Conservation (phyloP, 2,113 vertebrate species). For the Thinocorus orbignyianus region DNA sequence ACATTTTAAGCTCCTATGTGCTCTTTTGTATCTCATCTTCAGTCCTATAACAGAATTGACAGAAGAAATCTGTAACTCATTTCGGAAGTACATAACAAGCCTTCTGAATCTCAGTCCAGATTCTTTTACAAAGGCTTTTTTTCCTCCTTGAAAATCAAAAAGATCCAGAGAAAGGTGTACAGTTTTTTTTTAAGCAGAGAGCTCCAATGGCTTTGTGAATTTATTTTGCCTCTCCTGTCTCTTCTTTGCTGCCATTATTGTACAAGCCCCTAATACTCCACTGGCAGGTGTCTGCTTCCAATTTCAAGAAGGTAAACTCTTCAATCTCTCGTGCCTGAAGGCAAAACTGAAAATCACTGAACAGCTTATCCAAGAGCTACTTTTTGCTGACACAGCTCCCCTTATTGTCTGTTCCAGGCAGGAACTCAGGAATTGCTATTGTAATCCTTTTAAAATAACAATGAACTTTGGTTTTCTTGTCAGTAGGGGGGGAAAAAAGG, state of each 20-base stretch:
- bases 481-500: background rate
- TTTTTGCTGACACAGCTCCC: constrained; percentile 57
- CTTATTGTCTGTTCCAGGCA: constrained; percentile 14
- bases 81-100: background rate
- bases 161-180: background rate
- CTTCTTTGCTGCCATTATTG: background rate
- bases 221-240: background rate
- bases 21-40: background rate
- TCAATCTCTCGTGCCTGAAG: constrained; percentile 44
- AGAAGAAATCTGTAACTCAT: background rate
- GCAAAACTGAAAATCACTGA: constrained; percentile 52
- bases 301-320: constrained; percentile 46
- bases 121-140: background rate
- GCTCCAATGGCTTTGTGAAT: background rate
- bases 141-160: rapidly evolving
- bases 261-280: background rate
- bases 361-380: constrained; percentile 28
- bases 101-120: background rate
- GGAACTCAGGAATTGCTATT: background rate
- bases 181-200: background rate
- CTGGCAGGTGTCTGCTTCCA: constrained; percentile 4
- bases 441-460: constrained; percentile 18
- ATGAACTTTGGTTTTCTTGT: background rate
- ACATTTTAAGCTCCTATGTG: background rate
- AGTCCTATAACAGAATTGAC: background rate